A percentile compares a stretch with the other conserved stretches of the same genome.
These are phyloP conservation scores for Drosophila niveifrons DNA, from an alignment of 2,888 invertebrate species.

Conservation along the genomic window DNA sequence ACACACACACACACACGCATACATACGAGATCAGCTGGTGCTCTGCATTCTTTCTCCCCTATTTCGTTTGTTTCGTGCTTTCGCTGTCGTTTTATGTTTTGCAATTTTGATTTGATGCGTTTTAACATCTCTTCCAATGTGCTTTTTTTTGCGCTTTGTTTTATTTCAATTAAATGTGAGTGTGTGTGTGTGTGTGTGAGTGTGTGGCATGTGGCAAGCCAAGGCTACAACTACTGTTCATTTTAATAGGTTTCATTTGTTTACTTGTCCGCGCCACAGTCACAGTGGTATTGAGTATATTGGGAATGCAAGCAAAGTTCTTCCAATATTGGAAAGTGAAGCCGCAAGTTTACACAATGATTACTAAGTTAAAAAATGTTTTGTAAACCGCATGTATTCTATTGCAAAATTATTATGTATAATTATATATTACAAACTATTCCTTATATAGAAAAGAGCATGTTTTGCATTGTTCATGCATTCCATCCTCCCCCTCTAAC, in stretches of 20 bases:
- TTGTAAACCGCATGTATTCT: no score
- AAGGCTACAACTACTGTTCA: conserved; percentile 6
- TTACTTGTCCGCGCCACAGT: conserved; percentile 12
- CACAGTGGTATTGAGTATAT: background rate
- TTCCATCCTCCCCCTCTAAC: background rate
- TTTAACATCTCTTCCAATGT: conserved; percentile 15
- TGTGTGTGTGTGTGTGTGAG: background rate
- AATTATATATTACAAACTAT: no score
- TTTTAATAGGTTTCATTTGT: conserved; percentile 15
- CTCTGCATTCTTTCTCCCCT: conserved; percentile 22
- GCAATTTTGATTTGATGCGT: conserved; percentile 28
- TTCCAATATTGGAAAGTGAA: no score
- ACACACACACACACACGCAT: background rate
- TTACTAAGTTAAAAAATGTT: no score
- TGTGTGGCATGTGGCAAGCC: conserved; percentile 9
- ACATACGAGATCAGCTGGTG: conserved; percentile 38
- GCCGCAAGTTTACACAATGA: no score
- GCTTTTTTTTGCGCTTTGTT: background rate
- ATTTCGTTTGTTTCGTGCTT: conserved; percentile 22
- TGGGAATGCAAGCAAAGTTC: background rate
- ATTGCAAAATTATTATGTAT: no score
- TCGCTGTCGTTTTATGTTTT: conserved; percentile 38
- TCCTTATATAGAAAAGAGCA: no score
- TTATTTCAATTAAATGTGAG: conserved; percentile 13
- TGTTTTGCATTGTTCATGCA: no score